Conservation (phyloP, 2,888 invertebrate species). For the Gisinianus flammeolus region DNA sequence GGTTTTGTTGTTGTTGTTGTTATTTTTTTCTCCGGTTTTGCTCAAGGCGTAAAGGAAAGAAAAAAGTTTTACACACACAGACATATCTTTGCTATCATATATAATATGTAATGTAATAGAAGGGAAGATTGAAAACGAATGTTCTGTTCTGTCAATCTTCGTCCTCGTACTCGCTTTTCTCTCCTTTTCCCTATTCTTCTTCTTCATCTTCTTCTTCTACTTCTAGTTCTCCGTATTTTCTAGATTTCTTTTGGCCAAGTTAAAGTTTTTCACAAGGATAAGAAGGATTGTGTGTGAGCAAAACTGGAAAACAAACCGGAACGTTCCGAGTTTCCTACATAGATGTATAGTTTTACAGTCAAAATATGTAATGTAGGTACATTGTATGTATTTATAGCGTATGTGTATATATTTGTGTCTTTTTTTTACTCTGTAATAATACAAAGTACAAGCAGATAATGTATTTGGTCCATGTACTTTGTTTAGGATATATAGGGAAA, state of each 20-base stretch:
- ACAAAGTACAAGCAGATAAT: neutral
- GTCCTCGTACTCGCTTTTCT: neutral
- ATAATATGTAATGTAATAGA: neutral
- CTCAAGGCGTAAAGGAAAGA: neutral
- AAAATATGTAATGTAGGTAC: neutral
- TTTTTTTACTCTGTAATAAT: neutral
- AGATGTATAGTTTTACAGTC: neutral
- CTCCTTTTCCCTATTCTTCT: too few relatives aligned
- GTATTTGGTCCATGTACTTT: neutral
- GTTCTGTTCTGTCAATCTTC: neutral
- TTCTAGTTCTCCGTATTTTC: too few relatives aligned
- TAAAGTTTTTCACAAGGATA: neutral
- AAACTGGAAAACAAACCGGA: neutral
- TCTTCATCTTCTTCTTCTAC: neutral
- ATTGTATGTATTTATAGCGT: neutral
- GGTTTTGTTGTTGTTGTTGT: neutral
- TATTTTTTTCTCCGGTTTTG: neutral
- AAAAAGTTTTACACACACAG: neutral
- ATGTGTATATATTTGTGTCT: neutral
- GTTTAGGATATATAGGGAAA: neutral
- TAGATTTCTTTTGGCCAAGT: neutral
- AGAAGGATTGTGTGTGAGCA: neutral
- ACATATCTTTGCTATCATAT: neutral
- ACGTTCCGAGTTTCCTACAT: neutral
- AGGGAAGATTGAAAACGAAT: neutral